These are phyloP conservation scores for Ophion ventricosus DNA, from an alignment of 2,888 invertebrate species.

Conservation along the genomic window DNA sequence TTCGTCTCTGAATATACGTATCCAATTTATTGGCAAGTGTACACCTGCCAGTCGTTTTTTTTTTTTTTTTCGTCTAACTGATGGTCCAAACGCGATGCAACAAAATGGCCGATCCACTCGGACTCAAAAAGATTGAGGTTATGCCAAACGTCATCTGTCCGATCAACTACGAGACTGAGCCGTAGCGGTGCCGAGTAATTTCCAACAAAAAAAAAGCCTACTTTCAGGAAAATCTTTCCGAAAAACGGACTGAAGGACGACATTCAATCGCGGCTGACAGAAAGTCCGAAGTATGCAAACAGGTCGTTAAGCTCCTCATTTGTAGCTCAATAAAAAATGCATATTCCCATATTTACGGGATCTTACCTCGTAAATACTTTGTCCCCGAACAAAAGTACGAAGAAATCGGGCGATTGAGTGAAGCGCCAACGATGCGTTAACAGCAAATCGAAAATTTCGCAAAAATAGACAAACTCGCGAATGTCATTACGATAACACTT, in stretches of 20 bases:
- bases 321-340: not conserved
- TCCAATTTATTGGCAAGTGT: not conserved
- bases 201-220: not conserved
- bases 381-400: not conserved
- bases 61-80: not conserved
- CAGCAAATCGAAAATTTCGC: conserved; percentile 13
- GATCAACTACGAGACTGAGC: not conserved
- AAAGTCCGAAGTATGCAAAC: not conserved
- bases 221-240: not conserved
- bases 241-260: not conserved
- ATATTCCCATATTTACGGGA: not conserved
- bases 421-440: not conserved
- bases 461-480: conserved; percentile 19
- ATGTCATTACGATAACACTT: conserved; percentile 17
- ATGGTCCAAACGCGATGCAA: not conserved
- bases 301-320: not conserved
- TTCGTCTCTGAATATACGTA: not conserved
- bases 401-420: not conserved
- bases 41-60: too few relatives aligned
- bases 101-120: not conserved
- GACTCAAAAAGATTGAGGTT: not conserved
- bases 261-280: not conserved
- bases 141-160: not conserved
- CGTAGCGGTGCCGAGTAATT: not conserved
- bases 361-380: not conserved